A percentile compares a stretch with the other conserved stretches of the same genome.
phyloP scores from a whole-genome alignment of 2,113 vertebrate species.

The Acanthochromis polyacanthus region DNA sequence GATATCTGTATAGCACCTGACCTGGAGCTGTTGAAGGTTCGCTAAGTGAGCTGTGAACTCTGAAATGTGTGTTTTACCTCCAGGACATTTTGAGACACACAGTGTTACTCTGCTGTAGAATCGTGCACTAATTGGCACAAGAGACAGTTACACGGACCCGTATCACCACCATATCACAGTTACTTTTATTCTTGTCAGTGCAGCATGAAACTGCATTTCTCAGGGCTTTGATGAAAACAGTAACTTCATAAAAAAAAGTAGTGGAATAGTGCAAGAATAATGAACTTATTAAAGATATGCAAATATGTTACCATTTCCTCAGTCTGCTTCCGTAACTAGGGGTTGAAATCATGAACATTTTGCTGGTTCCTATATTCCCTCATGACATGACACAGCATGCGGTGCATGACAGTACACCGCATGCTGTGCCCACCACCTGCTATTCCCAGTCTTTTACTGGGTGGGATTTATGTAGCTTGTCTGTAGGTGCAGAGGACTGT shows the following conservation, averaged over 20 bases:
- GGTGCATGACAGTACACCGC: constrained; percentile 15
- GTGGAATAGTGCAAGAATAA: background rate
- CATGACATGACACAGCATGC: constrained; percentile 7
- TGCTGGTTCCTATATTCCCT: constrained; percentile 1
- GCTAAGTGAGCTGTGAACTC: background rate
- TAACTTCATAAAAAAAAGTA: background rate
- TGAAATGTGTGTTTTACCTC: background rate
- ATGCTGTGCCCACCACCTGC: constrained; percentile 47
- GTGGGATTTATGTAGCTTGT: constrained; percentile 5
- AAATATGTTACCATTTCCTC: background rate
- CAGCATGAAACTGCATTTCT: background rate
- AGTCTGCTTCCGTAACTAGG: background rate
- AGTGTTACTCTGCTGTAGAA: background rate
- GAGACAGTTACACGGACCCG: background rate
- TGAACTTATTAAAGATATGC: background rate
- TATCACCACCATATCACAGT: too few species aligned
- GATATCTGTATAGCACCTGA: background rate
- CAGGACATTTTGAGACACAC: background rate
- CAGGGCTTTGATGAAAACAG: background rate
- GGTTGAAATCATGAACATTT: constrained; percentile 2
- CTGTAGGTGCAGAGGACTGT: constrained; percentile 18
- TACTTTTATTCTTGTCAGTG: background rate
- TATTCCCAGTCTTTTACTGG: constrained; percentile 15
- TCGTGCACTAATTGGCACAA: background rate
- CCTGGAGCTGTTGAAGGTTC: background rate